Percentiles rank a stretch among this genome's conserved stretches.
Conservation (phyloP, 2,888 invertebrate genomes). For the Pterostichus niger region DNA sequence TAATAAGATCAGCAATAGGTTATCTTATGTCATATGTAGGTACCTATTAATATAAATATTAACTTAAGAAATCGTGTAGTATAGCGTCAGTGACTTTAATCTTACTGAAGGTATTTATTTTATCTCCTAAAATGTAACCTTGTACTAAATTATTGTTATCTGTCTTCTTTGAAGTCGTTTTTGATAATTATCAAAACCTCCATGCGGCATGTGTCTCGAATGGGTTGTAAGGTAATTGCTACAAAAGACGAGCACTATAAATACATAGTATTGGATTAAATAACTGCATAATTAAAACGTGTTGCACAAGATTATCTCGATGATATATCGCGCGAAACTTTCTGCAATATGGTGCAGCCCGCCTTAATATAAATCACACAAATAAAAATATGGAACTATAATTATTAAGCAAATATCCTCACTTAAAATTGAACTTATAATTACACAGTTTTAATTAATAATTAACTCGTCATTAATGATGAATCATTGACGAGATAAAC, state of each 20-base stretch:
- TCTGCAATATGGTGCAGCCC: constrained; percentile 13
- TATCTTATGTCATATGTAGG: too few relatives aligned
- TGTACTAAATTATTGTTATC: constrained; percentile 26
- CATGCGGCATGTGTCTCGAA: constrained; percentile 12
- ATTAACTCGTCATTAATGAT: constrained; percentile 39
- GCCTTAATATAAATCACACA: constrained; percentile 18
- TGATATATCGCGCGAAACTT: constrained; percentile 34
- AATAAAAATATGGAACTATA: constrained; percentile 4
- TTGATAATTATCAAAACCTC: constrained; percentile 13
- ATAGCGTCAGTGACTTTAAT: neutral
- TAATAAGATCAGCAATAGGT: too few relatives aligned
- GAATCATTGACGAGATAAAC: constrained; percentile 40
- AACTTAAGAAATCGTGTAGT: too few relatives aligned
- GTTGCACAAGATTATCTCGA: constrained; percentile 22
- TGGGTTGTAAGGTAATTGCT: constrained; percentile 34
- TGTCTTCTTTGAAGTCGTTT: constrained; percentile 15
- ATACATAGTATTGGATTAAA: constrained; percentile 33
- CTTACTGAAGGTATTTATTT: neutral
- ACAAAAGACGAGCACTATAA: constrained; percentile 27
- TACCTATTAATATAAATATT: too few relatives aligned
- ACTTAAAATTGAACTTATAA: constrained; percentile 40
- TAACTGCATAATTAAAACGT: constrained; percentile 37
- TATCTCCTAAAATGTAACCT: constrained; percentile 16
- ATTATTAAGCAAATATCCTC: constrained; percentile 32
- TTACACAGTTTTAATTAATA: constrained; percentile 49